These are phyloP conservation scores for Intellagama lesueurii DNA, from an alignment of 2,797 vertebrate species.

Conservation along the genomic window DNA sequence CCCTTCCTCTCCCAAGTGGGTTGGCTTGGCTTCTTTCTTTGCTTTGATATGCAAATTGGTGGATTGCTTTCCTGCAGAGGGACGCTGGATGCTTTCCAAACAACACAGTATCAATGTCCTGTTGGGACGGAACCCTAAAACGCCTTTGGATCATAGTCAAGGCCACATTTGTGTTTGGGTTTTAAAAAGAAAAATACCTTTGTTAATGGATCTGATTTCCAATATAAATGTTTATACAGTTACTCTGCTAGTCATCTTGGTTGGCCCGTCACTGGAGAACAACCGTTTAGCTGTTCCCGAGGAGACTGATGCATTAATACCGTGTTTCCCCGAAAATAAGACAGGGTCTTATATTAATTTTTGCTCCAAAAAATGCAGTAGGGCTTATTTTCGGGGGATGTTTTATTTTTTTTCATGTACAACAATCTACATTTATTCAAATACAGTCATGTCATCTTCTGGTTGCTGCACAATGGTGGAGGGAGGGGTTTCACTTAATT, in stretches of 20 bases:
- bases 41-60: constrained; percentile 86
- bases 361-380: too few species aligned
- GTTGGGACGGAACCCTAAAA: constrained; percentile 72
- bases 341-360: too few species aligned
- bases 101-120: constrained; percentile 78
- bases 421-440: too few species aligned
- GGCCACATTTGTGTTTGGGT: constrained; percentile 67
- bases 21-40: constrained; percentile 77
- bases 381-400: too few species aligned
- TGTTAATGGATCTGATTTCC: constrained; percentile 74
- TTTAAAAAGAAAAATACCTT: constrained; percentile 79
- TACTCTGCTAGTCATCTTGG: constrained; percentile 69
- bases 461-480: too few species aligned
- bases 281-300: constrained; percentile 61
- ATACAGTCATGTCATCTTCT: too few species aligned
- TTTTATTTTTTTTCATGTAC: too few species aligned
- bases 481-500: too few species aligned
- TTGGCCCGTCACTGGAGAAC: constrained; percentile 69
- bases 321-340: too few species aligned
- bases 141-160: constrained; percentile 58
- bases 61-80: constrained; percentile 83
- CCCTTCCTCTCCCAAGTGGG: constrained; percentile 76
- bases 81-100: constrained; percentile 79
- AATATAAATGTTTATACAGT: constrained; percentile 79
- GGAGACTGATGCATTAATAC: neutral